These are phyloP conservation scores for Epizoanthus fatuus DNA, from an alignment of 92 coral and sea anemone species.

Conservation along the genomic window DNA sequence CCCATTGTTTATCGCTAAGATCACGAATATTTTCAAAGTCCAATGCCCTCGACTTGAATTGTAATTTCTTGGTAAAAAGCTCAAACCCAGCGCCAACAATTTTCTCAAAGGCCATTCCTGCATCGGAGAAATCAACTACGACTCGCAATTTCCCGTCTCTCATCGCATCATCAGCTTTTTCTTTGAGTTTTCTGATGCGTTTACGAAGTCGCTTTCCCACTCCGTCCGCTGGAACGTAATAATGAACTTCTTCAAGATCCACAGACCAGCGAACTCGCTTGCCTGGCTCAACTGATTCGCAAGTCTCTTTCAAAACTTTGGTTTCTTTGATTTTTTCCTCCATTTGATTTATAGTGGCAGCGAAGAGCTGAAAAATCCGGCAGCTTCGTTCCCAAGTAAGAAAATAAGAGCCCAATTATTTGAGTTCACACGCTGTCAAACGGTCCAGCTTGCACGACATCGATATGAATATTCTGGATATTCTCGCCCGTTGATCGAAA, in stretches of 20 bases:
- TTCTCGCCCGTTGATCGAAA: neutral
- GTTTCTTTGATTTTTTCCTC: neutral
- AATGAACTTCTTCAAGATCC: constrained; percentile 23
- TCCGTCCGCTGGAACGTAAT: constrained; percentile 24
- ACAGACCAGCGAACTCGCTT: constrained; percentile 42
- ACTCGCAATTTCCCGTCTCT: neutral
- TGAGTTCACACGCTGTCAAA: neutral
- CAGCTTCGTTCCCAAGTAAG: neutral
- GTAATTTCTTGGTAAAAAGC: constrained; percentile 23
- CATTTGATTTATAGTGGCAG: neutral
- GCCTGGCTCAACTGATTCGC: neutral
- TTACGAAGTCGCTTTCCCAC: constrained; percentile 15
- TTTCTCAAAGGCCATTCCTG: constrained; percentile 21
- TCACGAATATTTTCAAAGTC: constrained; percentile 47
- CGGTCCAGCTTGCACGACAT: neutral
- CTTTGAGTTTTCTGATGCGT: constrained; percentile 2
- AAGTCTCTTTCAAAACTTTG: neutral
- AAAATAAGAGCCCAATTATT: too few relatives aligned
- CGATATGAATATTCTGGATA: neutral
- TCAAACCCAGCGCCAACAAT: constrained; percentile 21
- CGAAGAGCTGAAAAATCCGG: neutral
- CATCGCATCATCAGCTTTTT: constrained; percentile 23
- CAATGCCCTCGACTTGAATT: constrained; percentile 26
- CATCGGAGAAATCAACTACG: constrained; percentile 7
- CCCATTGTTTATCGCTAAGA: constrained; percentile 23